phyloP scores from a whole-genome alignment of 2,797 vertebrate genomes.

The Acridotheres tristis region DNA sequence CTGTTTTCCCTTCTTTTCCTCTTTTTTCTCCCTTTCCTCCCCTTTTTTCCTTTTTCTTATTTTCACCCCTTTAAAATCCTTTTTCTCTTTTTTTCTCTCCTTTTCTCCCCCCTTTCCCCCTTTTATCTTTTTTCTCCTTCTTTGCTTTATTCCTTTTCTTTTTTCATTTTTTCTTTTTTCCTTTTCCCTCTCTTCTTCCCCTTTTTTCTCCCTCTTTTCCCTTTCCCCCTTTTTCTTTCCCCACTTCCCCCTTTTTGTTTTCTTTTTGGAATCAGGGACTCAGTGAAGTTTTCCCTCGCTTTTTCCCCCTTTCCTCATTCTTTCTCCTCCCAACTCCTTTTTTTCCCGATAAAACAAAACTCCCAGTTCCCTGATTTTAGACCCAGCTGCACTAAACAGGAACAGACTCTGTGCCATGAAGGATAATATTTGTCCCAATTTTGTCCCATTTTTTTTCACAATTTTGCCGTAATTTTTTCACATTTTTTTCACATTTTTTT shows the following conservation, averaged over 20 bases:
- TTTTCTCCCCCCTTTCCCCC: no score
- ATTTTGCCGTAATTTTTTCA: no score
- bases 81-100: no score
- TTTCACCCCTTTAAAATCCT: no score
- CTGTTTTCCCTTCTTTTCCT: no score
- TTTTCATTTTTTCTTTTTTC: no score
- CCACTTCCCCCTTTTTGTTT: background rate
- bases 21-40: background rate
- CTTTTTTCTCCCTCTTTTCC: no score
- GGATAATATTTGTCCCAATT: background rate
- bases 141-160: no score
- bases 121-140: background rate
- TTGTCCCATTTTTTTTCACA: no score
- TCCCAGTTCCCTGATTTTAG: background rate
- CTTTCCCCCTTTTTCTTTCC: background rate
- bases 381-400: background rate
- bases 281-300: fast-evolving
- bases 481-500: background rate
- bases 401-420: background rate
- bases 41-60: no score
- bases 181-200: fast-evolving
- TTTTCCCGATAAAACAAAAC: background rate
- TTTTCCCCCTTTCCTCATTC: fast-evolving
- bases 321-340: background rate
- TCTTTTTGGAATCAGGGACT: fast-evolving